phyloP scores from a whole-genome alignment of 2,113 vertebrate genomes.

The Periophthalmodon schlosseri region DNA sequence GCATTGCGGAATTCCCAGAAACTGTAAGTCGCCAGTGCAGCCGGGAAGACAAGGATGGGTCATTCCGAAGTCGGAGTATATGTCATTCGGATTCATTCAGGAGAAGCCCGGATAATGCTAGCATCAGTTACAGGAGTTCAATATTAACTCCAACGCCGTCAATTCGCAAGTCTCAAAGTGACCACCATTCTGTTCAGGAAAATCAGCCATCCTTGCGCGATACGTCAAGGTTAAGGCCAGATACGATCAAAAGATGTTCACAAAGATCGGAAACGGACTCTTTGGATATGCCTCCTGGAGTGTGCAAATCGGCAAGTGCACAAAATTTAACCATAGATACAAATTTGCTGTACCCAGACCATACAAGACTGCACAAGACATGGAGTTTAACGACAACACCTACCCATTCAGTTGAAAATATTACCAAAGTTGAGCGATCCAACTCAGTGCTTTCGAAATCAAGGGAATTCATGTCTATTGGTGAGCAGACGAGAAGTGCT shows the following conservation, averaged over 20 bases:
- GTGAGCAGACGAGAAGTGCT: slow-evolving; percentile 66
- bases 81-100: slow-evolving; percentile 71
- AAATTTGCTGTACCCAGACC: slow-evolving; percentile 73
- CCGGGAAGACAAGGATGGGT: slow-evolving; percentile 78
- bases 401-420: slow-evolving; percentile 55
- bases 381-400: slow-evolving; percentile 77
- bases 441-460: slow-evolving; percentile 41
- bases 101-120: slow-evolving; percentile 42
- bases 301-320: slow-evolving; percentile 89
- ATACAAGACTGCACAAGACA: slow-evolving; percentile 81
- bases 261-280: slow-evolving; percentile 78
- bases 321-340: slow-evolving; percentile 83
- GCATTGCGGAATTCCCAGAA: slow-evolving; percentile 81
- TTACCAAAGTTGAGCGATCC: slow-evolving; percentile 45
- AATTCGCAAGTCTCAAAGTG: slow-evolving; percentile 77
- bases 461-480: slow-evolving; percentile 58
- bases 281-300: slow-evolving; percentile 73
- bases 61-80: slow-evolving; percentile 54
- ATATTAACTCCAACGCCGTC: slow-evolving; percentile 62
- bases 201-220: slow-evolving; percentile 69
- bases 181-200: slow-evolving; percentile 67
- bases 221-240: slow-evolving; percentile 58
- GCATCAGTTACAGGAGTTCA: slow-evolving; percentile 66
- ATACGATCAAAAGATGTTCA: slow-evolving; percentile 45
- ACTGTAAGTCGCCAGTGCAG: slow-evolving; percentile 78